These are phyloP conservation scores for Leptinotarsa texana DNA, from an alignment of 1,140 invertebrate genomes.

Conservation along the genomic window DNA sequence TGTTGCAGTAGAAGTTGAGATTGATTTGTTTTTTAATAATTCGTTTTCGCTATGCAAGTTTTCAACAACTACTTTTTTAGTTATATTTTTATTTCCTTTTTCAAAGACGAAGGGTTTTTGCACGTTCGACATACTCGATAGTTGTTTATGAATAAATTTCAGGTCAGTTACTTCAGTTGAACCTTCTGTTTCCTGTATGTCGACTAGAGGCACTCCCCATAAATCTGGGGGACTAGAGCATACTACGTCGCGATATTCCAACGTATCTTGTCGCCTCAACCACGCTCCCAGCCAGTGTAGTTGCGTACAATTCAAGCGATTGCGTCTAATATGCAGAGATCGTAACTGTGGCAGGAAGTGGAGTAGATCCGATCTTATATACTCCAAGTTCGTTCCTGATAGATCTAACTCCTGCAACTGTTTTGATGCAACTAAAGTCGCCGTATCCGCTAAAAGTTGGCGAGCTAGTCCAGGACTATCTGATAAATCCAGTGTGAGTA, in stretches of 20 bases:
- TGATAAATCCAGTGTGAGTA: constrained; percentile 74
- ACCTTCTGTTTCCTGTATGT: constrained; percentile 51
- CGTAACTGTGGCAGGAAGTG: constrained; percentile 71
- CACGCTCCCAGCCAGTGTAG: constrained; percentile 68
- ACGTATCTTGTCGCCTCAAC: constrained; percentile 62
- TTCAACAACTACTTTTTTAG: too few relatives aligned
- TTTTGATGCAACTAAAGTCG: constrained; percentile 70
- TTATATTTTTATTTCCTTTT: not conserved
- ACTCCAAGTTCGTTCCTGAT: constrained; percentile 65
- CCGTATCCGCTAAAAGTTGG: constrained; percentile 70
- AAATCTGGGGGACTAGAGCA: constrained; percentile 55
- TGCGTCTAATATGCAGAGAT: constrained; percentile 63
- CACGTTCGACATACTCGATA: not conserved
- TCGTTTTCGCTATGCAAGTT: not conserved
- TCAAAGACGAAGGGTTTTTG: not conserved
- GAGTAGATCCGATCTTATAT: constrained; percentile 68
- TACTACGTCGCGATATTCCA: constrained; percentile 52
- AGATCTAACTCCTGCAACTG: constrained; percentile 72
- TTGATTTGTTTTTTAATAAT: not conserved
- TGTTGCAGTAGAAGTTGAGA: not conserved
- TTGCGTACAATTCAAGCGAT: constrained; percentile 67
- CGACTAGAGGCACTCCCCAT: constrained; percentile 54
- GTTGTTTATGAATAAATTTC: not conserved
- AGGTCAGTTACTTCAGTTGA: not conserved
- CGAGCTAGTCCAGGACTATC: constrained; percentile 71